phyloP scores from a whole-genome alignment of 92 coral and sea anemone genomes.

The Heteractis magnifica region DNA sequence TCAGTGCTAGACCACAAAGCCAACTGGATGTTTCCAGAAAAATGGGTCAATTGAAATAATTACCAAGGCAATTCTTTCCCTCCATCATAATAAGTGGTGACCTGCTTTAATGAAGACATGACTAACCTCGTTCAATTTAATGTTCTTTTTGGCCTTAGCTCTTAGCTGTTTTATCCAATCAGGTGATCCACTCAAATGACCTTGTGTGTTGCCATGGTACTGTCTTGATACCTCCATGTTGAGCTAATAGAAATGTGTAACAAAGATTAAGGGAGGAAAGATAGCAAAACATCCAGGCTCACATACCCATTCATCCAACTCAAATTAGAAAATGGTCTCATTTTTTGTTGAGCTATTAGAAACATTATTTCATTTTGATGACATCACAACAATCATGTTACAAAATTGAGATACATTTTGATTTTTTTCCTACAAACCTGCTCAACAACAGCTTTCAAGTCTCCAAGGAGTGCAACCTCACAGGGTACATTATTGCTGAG shows the following conservation, averaged over 20 bases:
- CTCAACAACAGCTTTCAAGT: conserved; percentile 65
- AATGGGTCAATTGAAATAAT: background rate
- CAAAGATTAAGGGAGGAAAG: background rate
- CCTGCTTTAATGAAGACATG: background rate
- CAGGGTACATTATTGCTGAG: conserved; percentile 70
- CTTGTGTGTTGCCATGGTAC: conserved; percentile 10
- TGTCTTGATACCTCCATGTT: conserved; percentile 31
- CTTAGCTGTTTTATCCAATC: conserved; percentile 69
- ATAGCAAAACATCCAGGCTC: background rate
- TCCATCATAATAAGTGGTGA: background rate
- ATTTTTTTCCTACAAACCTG: conserved; percentile 60
- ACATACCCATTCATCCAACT: background rate
- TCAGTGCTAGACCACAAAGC: too few relatives aligned
- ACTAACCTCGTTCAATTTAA: conserved; percentile 55
- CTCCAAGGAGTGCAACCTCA: conserved; percentile 77
- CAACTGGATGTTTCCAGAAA: too few relatives aligned
- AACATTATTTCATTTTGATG: too few relatives aligned
- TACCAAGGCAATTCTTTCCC: background rate
- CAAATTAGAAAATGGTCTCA: background rate
- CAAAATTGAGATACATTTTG: background rate
- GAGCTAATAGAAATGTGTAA: conserved; percentile 28
- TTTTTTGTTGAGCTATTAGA: too few relatives aligned
- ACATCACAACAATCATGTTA: background rate
- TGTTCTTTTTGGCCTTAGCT: conserved; percentile 60
- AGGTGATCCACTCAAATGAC: conserved; percentile 41